A percentile compares a stretch with the other conserved stretches of the same genome.
These are phyloP conservation scores for Pygocentrus nattereri DNA, from an alignment of 2,797 vertebrate genomes.

Conservation along the genomic window DNA sequence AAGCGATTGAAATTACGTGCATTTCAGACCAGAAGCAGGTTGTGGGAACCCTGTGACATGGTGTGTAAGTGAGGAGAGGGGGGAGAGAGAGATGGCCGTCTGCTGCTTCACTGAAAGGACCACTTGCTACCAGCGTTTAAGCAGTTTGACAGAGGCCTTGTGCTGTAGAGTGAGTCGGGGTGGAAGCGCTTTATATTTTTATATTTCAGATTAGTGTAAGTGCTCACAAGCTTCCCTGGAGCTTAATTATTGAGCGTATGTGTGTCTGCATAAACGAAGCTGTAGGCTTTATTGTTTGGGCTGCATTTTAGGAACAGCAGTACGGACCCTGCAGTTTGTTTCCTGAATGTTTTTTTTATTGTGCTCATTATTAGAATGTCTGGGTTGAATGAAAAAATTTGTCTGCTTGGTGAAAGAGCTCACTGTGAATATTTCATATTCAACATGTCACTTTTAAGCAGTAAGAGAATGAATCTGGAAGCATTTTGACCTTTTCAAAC, in stretches of 20 bases:
- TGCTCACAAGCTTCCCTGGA: constrained; percentile 22
- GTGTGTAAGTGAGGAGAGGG: neutral
- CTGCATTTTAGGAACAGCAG: neutral
- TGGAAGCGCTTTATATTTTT: constrained; percentile 36
- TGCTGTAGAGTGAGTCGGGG: constrained; percentile 39
- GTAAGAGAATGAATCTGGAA: neutral
- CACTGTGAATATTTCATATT: neutral
- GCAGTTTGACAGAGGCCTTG: constrained; percentile 47
- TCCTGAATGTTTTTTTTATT: neutral
- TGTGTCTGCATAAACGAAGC: neutral
- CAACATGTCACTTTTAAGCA: neutral
- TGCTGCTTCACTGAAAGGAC: constrained; percentile 34
- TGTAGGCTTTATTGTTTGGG: neutral
- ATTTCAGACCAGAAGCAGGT: neutral
- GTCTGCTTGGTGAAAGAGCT: neutral
- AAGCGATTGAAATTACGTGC: constrained; percentile 14
- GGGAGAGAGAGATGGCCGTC: neutral
- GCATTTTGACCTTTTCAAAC: neutral
- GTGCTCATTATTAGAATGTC: neutral
- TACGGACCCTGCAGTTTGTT: neutral
- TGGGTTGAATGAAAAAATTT: neutral
- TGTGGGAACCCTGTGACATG: constrained; percentile 12
- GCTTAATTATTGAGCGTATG: neutral
- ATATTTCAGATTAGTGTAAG: constrained; percentile 44
- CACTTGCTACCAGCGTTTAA: constrained; percentile 59